These are phyloP conservation scores for Rhamnusium bicolor DNA, from an alignment of 2,888 invertebrate species.

Conservation along the genomic window DNA sequence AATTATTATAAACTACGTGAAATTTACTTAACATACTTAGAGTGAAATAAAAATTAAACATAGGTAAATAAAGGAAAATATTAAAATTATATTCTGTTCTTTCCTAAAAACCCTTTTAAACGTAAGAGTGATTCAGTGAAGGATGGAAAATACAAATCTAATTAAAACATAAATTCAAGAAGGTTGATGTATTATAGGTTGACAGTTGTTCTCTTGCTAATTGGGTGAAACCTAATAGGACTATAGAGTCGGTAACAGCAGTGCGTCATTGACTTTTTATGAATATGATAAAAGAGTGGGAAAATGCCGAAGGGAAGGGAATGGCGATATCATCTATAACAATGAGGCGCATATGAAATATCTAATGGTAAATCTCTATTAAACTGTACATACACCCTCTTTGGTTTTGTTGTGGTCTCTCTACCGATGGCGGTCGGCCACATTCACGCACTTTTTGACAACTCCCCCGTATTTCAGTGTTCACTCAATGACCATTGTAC, in stretches of 20 bases:
- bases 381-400: slow-evolving; percentile 57
- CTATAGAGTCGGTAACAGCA: slow-evolving; percentile 43
- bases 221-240: slow-evolving; percentile 58
- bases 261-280: slow-evolving; percentile 56
- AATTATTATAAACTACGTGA: too few species aligned
- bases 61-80: too few species aligned
- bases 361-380: slow-evolving; percentile 64
- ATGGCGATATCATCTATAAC: slow-evolving; percentile 58
- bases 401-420: slow-evolving; percentile 55
- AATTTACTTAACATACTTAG: too few species aligned
- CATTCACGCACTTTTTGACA: slow-evolving; percentile 46
- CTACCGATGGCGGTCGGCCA: slow-evolving; percentile 51
- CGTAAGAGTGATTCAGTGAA: slow-evolving; percentile 10
- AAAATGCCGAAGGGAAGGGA: slow-evolving; percentile 33
- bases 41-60: too few species aligned
- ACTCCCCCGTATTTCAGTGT: slow-evolving; percentile 52
- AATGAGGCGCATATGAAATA: slow-evolving; percentile 62
- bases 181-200: slow-evolving; percentile 49
- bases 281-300: slow-evolving; percentile 55
- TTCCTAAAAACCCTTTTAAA: not conserved
- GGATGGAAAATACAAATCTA: slow-evolving; percentile 34
- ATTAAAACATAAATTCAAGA: slow-evolving; percentile 48
- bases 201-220: slow-evolving; percentile 57
- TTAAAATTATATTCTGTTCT: not conserved
- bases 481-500: slow-evolving; percentile 67